phyloP scores from a whole-genome alignment of 1,140 invertebrate species.

The Bombyx mandarina region DNA sequence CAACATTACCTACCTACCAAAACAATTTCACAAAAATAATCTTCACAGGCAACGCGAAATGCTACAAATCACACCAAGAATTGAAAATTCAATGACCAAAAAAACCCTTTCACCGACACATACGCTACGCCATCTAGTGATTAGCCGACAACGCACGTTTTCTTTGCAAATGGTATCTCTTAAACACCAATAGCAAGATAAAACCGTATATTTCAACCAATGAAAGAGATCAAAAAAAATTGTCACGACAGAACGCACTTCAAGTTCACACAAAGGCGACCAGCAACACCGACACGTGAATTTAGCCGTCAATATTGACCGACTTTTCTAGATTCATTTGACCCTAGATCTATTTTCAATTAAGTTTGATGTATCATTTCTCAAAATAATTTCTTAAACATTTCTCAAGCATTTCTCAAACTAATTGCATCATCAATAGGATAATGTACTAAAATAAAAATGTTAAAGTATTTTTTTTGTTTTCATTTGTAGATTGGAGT shows the following conservation, averaged over 20 bases:
- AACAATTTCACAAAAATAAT: slow-evolving; percentile 52
- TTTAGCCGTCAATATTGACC: slow-evolving; percentile 35
- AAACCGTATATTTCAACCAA: slow-evolving; percentile 20
- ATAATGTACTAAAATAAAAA: too few species aligned
- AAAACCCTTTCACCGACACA: slow-evolving; percentile 56
- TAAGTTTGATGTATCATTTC: too few species aligned
- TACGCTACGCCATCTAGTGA: slow-evolving; percentile 26
- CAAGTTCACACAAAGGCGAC: slow-evolving; percentile 21
- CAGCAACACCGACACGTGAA: slow-evolving; percentile 31
- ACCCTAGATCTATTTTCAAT: too few species aligned
- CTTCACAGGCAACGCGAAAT: slow-evolving; percentile 44
- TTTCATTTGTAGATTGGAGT: too few species aligned
- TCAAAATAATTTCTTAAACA: too few species aligned
- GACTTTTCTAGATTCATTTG: slow-evolving; percentile 17
- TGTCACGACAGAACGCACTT: slow-evolving; percentile 35
- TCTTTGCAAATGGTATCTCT: slow-evolving; percentile 13
- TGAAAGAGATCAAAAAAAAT: slow-evolving; percentile 8
- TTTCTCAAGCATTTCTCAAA: too few species aligned
- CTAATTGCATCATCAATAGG: too few species aligned
- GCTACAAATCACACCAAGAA: slow-evolving; percentile 52
- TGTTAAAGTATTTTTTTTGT: too few species aligned
- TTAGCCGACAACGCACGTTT: slow-evolving; percentile 44
- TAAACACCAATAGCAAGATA: slow-evolving; percentile 27
- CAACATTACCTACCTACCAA: slow-evolving; percentile 38
- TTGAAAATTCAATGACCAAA: slow-evolving; percentile 49